Conservation (phyloP, 2,888 invertebrate genomes). For the Xanthorhoe spadicearia region DNA sequence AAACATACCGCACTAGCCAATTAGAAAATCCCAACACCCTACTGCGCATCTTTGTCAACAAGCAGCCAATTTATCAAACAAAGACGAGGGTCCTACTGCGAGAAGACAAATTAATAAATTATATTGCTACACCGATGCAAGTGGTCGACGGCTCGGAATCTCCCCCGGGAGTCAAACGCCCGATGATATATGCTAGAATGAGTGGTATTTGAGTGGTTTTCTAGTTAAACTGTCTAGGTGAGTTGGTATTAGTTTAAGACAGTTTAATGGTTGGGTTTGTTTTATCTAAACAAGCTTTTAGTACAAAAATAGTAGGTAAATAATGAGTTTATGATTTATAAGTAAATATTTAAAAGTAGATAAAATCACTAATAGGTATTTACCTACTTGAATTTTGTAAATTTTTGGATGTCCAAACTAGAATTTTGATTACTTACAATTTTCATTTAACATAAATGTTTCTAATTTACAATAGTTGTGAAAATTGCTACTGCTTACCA, state of each 20-base stretch:
- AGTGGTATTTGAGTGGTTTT: constrained; percentile 40
- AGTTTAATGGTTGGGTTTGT: not conserved
- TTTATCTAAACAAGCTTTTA: too few species aligned
- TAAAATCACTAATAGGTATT: too few species aligned
- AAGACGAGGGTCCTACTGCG: constrained; percentile 42
- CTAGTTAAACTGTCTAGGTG: constrained; percentile 19
- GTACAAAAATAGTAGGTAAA: not conserved
- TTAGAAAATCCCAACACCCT: constrained; percentile 38
- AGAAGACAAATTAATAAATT: constrained; percentile 65
- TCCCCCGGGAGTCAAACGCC: constrained; percentile 31
- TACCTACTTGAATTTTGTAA: too few species aligned
- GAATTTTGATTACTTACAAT: too few species aligned
- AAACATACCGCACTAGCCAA: constrained; percentile 29
- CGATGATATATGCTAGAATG: constrained; percentile 41
- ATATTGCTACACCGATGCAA: constrained; percentile 58
- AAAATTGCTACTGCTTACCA: too few species aligned
- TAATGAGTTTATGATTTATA: too few species aligned
- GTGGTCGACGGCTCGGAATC: constrained; percentile 27
- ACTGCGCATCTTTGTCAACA: constrained; percentile 38
- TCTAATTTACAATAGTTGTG: too few species aligned
- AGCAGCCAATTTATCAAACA: constrained; percentile 42
- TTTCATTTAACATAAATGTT: too few species aligned
- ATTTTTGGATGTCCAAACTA: too few species aligned
- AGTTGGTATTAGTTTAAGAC: constrained; percentile 1
- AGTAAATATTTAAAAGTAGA: too few species aligned